phyloP scores from a whole-genome alignment of 2,113 vertebrate species.

The Alaudala cheleensis region DNA sequence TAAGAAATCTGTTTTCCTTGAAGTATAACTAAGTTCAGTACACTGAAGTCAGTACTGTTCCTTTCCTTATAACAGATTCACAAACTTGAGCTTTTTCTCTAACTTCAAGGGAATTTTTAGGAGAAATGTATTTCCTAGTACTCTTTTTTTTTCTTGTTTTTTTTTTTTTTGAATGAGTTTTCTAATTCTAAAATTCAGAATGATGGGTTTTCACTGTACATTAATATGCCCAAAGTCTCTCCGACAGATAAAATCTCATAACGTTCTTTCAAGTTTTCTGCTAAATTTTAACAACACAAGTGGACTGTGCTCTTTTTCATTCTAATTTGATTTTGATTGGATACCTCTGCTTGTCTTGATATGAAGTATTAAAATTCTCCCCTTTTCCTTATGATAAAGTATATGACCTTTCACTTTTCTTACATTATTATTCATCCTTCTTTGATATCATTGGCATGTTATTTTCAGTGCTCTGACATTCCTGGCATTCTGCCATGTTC shows the following conservation, averaged over 20 bases:
- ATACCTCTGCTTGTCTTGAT: neutral
- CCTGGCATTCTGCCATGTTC: conserved; percentile 35
- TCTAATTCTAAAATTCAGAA: neutral
- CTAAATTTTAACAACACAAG: neutral
- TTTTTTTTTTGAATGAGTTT: neutral
- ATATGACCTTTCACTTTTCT: conserved; percentile 52
- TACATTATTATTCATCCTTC: conserved; percentile 44
- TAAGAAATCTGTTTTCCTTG: neutral
- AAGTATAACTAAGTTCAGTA: neutral
- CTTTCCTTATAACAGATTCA: neutral
- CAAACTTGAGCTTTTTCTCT: neutral
- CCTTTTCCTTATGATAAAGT: conserved; percentile 11
- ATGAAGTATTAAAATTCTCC: conserved; percentile 16
- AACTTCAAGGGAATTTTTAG: neutral
- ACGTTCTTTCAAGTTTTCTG: neutral
- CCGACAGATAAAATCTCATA: neutral
- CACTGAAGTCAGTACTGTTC: neutral
- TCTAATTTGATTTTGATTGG: conserved; percentile 11
- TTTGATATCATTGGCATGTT: conserved; percentile 40
- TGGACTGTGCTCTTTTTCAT: neutral
- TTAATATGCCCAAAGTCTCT: neutral
- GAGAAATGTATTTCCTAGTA: neutral
- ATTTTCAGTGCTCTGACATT: conserved; percentile 13
- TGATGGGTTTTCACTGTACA: fast-evolving
- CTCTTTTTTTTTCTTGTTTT: neutral